Conservation (phyloP, 1,140 invertebrate genomes). For the Musca vetustissima region DNA sequence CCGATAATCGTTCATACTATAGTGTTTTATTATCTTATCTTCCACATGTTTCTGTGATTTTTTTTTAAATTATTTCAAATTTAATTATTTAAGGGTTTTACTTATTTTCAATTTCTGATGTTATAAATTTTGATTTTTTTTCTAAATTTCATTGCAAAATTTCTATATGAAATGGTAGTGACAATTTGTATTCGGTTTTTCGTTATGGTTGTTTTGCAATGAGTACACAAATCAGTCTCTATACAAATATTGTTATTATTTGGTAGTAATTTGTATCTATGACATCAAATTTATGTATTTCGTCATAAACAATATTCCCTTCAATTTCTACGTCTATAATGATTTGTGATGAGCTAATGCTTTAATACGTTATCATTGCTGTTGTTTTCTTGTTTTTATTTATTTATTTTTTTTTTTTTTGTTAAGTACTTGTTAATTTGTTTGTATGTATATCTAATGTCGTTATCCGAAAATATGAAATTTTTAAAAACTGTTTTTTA, state of each 20-base stretch:
- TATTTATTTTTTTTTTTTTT: not conserved
- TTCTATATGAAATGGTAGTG: conserved; percentile 9
- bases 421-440: not conserved
- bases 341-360: too few relatives aligned
- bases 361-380: too few relatives aligned
- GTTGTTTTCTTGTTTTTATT: not conserved
- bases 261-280: not conserved
- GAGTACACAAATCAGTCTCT: conserved; percentile 31
- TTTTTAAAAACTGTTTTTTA: conserved; percentile 5
- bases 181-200: conserved; percentile 14
- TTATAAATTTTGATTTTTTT: conserved; percentile 6
- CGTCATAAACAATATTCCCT: too few relatives aligned
- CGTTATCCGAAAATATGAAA: conserved; percentile 21
- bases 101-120: not conserved
- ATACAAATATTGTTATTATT: conserved; percentile 18
- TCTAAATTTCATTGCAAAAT: not conserved
- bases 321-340: too few relatives aligned
- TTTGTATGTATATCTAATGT: conserved; percentile 10
- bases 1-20: too few relatives aligned
- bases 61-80: too few relatives aligned
- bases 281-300: too few relatives aligned
- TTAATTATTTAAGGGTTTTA: too few relatives aligned
- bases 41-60: too few relatives aligned
- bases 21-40: too few relatives aligned
- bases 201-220: conserved; percentile 1